Percentiles rank a stretch among this genome's conserved stretches.
phyloP scores from a whole-genome alignment of 2,797 vertebrate species.

The Limnodromus scolopaceus region DNA sequence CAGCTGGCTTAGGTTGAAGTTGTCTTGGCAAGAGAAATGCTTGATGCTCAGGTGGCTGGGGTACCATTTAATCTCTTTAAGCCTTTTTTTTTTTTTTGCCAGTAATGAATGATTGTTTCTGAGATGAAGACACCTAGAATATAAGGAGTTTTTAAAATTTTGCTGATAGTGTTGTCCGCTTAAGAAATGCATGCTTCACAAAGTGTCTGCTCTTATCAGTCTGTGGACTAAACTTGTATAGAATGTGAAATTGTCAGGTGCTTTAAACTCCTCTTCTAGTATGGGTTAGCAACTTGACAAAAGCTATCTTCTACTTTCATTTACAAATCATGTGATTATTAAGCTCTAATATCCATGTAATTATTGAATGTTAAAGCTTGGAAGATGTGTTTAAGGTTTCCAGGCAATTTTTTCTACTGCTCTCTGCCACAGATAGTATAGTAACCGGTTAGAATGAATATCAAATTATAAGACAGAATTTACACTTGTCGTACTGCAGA shows the following conservation, averaged over 20 bases:
- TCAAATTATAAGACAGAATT: not conserved
- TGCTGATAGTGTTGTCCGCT: not conserved
- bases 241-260: not conserved
- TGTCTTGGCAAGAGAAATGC: not conserved
- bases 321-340: not conserved
- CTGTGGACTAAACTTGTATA: not conserved
- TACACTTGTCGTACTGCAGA: not conserved
- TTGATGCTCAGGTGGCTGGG: not conserved
- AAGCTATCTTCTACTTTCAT: not conserved
- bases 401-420: not conserved
- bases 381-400: not conserved
- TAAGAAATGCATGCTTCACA: not conserved
- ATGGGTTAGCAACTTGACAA: not conserved
- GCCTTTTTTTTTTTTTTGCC: not conserved
- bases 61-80: not conserved
- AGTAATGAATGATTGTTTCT: not conserved
- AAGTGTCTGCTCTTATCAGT: fast-evolving
- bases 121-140: not conserved
- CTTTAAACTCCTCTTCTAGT: not conserved
- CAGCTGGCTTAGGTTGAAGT: not conserved
- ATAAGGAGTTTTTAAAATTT: not conserved
- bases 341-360: not conserved
- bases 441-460: not conserved
- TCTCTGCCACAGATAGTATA: not conserved
- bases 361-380: not conserved